Conservation (phyloP, 2,888 invertebrate genomes). For the Argyresthia albistria region DNA sequence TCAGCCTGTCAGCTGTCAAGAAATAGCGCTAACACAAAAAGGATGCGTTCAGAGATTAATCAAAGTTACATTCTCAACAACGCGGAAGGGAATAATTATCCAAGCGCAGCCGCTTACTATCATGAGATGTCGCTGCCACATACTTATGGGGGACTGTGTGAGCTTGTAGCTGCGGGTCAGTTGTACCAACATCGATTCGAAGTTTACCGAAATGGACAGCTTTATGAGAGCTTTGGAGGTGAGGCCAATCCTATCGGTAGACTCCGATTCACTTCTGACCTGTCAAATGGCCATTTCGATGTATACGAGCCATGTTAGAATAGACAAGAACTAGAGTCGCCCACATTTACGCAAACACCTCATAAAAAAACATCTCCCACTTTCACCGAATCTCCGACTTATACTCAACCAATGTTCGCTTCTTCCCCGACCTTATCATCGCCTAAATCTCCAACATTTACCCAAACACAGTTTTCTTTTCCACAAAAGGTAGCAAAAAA, state of each 20-base stretch:
- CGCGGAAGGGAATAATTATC: not conserved
- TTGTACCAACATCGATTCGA: not conserved
- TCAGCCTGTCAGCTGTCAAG: no score
- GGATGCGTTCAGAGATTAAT: no score
- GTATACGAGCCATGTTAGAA: not conserved
- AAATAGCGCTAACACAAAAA: no score
- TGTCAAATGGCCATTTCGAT: not conserved
- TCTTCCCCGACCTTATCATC: not conserved
- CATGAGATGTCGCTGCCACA: not conserved
- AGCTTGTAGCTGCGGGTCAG: not conserved
- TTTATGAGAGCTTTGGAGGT: not conserved
- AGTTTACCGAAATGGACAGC: not conserved
- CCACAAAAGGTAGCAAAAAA: not conserved
- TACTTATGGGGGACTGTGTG: not conserved
- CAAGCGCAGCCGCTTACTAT: not conserved
- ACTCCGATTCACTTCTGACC: not conserved
- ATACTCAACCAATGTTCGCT: not conserved
- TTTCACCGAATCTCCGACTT: not conserved
- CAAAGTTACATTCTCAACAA: not conserved
- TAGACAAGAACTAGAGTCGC: not conserved
- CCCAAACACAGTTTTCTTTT: not conserved
- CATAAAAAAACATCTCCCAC: not conserved
- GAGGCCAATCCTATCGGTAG: not conserved
- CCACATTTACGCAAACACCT: not conserved
- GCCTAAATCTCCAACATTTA: not conserved